phyloP scores from a whole-genome alignment of 2,888 invertebrate genomes.

The Nymphalis urticae region DNA sequence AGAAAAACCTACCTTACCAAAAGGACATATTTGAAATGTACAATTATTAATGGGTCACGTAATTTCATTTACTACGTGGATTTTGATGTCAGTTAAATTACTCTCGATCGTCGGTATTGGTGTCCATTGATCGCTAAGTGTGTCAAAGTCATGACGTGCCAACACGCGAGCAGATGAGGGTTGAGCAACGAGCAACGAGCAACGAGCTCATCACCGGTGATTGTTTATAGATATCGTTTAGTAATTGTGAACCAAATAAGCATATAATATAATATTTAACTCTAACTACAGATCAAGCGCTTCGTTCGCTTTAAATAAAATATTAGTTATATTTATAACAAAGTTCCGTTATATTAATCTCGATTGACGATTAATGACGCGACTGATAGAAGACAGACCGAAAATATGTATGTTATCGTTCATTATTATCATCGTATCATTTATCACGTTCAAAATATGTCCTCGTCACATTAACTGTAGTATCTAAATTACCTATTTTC shows the following conservation, averaged over 20 bases:
- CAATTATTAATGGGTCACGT: not conserved
- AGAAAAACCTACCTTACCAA: no score
- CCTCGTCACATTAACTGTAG: conserved; percentile 50
- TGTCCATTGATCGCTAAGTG: conserved; percentile 69
- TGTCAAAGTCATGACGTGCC: conserved; percentile 78
- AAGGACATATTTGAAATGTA: not conserved
- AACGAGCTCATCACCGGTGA: conserved; percentile 49
- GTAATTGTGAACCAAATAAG: conserved; percentile 11
- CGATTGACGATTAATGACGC: not conserved
- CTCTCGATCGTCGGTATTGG: conserved; percentile 42
- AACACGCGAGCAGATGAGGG: conserved; percentile 58
- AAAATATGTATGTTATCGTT: not conserved
- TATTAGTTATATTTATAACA: not conserved
- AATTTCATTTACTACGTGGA: conserved; percentile 1
- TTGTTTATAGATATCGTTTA: conserved; percentile 1
- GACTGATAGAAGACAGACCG: not conserved
- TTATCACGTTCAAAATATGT: conserved; percentile 16
- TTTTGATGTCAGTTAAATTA: conserved; percentile 32
- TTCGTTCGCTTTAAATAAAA: not conserved
- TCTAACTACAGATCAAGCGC: no score
- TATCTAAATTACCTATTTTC: conserved; percentile 73
- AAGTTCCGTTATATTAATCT: not conserved
- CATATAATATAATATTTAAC: not conserved
- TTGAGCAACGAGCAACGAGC: conserved; percentile 70
- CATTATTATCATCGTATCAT: not conserved